These are phyloP conservation scores for Pyrocephalus nanus DNA, from an alignment of 2,797 vertebrate genomes.

Conservation along the genomic window DNA sequence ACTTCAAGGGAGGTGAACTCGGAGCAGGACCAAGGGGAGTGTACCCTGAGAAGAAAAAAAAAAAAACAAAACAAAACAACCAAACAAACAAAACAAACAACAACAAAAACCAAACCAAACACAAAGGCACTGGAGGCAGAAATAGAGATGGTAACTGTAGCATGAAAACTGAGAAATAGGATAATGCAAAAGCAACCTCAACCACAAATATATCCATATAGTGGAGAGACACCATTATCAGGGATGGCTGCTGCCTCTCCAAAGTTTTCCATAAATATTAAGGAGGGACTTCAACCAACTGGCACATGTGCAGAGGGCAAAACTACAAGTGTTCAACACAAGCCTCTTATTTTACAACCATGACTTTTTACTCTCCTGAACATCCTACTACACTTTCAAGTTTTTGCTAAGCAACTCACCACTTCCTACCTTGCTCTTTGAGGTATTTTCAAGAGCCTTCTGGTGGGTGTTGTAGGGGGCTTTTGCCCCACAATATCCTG, in stretches of 20 bases:
- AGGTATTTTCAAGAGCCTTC: not conserved
- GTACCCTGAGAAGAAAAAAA: accelerated
- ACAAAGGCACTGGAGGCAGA: not conserved
- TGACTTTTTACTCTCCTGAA: not conserved
- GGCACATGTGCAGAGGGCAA: accelerated
- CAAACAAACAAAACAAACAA: not conserved
- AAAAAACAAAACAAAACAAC: not conserved
- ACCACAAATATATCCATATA: not conserved
- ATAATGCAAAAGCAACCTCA: not conserved
- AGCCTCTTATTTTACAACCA: not conserved
- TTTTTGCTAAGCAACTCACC: not conserved
- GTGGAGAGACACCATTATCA: accelerated
- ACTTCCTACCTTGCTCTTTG: not conserved
- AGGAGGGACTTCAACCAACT: not conserved
- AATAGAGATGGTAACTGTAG: not conserved
- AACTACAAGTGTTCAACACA: not conserved
- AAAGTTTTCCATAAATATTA: not conserved
- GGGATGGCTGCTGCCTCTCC: not conserved
- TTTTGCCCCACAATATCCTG: not conserved
- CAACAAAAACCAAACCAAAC: not conserved
- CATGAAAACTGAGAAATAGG: not conserved
- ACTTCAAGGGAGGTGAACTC: not conserved
- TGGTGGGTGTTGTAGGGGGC: not conserved
- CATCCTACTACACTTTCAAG: not conserved
- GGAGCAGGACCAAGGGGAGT: not conserved